Percentiles rank a stretch among this genome's conserved stretches.
These are phyloP conservation scores for Dufourea novaeangliae DNA, from an alignment of 1,140 invertebrate species.

Conservation along the genomic window DNA sequence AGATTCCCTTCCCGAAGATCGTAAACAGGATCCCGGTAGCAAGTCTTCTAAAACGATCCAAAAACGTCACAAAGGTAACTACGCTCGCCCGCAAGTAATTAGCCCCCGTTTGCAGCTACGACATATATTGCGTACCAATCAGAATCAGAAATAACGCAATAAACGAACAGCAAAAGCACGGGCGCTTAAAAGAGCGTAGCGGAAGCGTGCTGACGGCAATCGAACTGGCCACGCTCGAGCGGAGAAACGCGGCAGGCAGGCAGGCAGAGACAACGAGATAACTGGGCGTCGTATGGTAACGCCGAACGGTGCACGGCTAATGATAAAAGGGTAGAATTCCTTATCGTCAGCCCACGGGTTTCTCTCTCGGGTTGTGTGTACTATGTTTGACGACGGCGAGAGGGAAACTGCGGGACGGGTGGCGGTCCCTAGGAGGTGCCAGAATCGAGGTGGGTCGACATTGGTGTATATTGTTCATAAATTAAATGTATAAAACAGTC, in stretches of 20 bases:
- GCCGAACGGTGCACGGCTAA: conserved; percentile 45
- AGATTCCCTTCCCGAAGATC: too few relatives aligned
- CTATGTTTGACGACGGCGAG: conserved; percentile 26
- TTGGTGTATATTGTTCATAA: conserved; percentile 77
- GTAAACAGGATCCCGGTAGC: too few relatives aligned
- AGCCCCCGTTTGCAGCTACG: conserved; percentile 1
- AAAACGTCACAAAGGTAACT: conserved; percentile 28
- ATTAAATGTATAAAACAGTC: conserved; percentile 78
- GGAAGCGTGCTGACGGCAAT: conserved; percentile 35
- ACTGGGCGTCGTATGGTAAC: conserved; percentile 39
- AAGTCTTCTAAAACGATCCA: too few relatives aligned
- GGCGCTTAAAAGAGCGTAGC: background rate
- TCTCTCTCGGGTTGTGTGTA: conserved; percentile 29
- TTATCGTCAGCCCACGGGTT: conserved; percentile 48
- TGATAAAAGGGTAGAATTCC: conserved; percentile 50
- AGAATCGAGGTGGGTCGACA: conserved; percentile 70
- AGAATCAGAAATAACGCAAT: conserved; percentile 40
- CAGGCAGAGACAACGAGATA: conserved; percentile 50
- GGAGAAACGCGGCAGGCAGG: conserved; percentile 45
- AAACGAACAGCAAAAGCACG: conserved; percentile 47
- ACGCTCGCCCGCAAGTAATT: conserved; percentile 13
- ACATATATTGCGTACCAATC: conserved; percentile 32
- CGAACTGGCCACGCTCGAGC: conserved; percentile 49
- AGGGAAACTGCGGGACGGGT: background rate
- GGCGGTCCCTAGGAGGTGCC: conserved; percentile 65